Evolutionary conservation across 2,113 vertebrate species (phyloP).

Genomic region (Thomomys bottae): DNA sequence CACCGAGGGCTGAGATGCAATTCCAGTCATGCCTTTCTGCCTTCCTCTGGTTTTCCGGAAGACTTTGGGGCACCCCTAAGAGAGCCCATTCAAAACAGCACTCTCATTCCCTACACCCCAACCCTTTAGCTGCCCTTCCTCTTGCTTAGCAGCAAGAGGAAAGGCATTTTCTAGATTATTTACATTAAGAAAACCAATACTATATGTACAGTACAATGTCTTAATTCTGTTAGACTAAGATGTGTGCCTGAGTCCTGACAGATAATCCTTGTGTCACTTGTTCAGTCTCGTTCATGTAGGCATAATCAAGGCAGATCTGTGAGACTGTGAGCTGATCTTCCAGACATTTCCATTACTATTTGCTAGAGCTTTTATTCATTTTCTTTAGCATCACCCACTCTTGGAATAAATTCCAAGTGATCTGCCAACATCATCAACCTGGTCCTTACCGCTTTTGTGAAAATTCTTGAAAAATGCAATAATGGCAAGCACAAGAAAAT

Average conservation of each 20-base stretch:
- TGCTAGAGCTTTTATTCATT: background rate
- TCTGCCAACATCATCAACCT: background rate
- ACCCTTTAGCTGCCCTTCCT: background rate
- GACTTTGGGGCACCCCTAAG: background rate
- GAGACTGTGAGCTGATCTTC: background rate
- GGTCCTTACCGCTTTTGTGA: background rate
- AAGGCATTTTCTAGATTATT: background rate
- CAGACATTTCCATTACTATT: background rate
- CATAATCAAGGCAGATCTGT: rapidly evolving
- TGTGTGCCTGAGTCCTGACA: background rate
- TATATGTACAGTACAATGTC: background rate
- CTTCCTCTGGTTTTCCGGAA: background rate
- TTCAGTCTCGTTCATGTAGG: background rate
- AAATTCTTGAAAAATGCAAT: background rate
- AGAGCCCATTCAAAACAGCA: background rate
- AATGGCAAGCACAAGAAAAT: rapidly evolving
- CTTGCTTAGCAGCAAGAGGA: background rate
- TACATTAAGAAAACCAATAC: background rate
- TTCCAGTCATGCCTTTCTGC: background rate
- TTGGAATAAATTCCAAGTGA: background rate
- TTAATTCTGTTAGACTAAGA: background rate
- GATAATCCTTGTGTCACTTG: rapidly evolving
- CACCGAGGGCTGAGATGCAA: rapidly evolving
- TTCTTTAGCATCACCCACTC: background rate
- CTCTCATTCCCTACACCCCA: too few relatives aligned